Conservation (phyloP, 1,140 invertebrate species). For the Samia ricini region DNA sequence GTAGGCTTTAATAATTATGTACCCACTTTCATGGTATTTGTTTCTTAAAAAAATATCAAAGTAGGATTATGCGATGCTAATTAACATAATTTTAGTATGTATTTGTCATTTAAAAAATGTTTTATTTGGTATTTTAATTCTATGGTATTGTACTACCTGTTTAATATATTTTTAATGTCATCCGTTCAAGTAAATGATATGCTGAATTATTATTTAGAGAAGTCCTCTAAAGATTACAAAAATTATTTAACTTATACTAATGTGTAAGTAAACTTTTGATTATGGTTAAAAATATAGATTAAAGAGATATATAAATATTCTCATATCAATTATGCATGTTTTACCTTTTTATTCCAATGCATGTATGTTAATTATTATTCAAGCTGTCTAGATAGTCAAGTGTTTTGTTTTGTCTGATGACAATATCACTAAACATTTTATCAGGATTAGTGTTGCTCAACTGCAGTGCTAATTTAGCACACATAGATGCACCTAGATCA, state of each 20-base stretch:
- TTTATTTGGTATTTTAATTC: too few relatives aligned
- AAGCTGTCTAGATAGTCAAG: neutral
- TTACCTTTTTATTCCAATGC: neutral
- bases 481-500: slow-evolving; percentile 49
- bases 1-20: slow-evolving; percentile 28
- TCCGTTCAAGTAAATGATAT: too few relatives aligned
- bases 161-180: neutral
- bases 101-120: neutral
- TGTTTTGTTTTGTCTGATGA: neutral
- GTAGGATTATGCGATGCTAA: neutral
- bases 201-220: too few relatives aligned
- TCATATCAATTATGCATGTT: slow-evolving; percentile 27
- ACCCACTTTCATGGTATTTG: neutral
- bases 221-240: too few relatives aligned
- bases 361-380: neutral
- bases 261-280: too few relatives aligned
- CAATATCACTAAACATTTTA: slow-evolving; percentile 14
- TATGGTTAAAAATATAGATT: neutral
- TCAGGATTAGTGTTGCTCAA: slow-evolving; percentile 31
- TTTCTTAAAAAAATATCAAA: neutral
- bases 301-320: too few relatives aligned
- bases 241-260: too few relatives aligned
- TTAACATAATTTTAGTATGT: neutral
- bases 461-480: slow-evolving; percentile 49
- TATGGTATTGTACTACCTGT: neutral